Conservation (phyloP, 2,113 vertebrate species). For the Apaloderma vittatum region DNA sequence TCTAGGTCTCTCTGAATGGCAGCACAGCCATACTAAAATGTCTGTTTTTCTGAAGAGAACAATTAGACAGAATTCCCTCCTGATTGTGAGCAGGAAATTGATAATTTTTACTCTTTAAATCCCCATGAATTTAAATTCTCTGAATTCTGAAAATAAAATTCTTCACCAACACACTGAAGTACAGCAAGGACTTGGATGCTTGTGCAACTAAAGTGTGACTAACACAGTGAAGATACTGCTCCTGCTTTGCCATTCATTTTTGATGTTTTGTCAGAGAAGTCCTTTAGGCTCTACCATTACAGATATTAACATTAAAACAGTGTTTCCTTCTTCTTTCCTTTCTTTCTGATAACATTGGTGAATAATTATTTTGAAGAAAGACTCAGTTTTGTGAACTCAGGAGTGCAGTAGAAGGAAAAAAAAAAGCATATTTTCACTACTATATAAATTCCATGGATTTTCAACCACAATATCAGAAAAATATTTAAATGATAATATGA, state of each 20-base stretch:
- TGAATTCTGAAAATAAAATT: background rate
- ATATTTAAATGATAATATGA: background rate
- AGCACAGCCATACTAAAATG: conserved; percentile 14
- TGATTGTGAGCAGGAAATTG: background rate
- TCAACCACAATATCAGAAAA: background rate
- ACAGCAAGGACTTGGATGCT: background rate
- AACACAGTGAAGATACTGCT: background rate
- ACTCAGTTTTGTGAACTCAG: background rate
- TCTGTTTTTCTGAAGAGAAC: conserved; percentile 52
- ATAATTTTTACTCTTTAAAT: background rate
- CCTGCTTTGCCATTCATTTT: background rate
- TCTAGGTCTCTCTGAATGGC: too few relatives aligned
- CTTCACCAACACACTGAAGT: background rate
- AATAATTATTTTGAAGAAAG: background rate
- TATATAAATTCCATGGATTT: background rate
- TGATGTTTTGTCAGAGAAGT: fast-evolving
- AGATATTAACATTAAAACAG: background rate
- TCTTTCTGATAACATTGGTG: background rate
- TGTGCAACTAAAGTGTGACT: background rate
- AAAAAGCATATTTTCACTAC: background rate
- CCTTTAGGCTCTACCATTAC: background rate
- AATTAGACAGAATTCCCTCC: conserved; percentile 33
- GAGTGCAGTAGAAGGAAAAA: background rate
- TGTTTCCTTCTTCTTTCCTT: background rate
- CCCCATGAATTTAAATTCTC: background rate